phyloP scores from a whole-genome alignment of 2,113 vertebrate genomes.

The Galemys pyrenaicus region DNA sequence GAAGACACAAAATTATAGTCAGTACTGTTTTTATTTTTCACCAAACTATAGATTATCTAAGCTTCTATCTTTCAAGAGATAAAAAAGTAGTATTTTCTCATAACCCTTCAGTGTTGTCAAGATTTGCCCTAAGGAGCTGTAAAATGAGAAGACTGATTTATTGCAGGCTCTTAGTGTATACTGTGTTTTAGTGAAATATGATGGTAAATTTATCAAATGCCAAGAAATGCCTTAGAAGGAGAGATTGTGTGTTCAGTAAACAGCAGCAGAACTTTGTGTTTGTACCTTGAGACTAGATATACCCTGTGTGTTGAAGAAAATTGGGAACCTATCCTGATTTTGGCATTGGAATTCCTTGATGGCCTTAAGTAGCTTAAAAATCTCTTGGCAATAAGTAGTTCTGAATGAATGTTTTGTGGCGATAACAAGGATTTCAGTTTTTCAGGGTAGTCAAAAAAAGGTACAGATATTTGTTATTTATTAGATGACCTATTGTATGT shows the following conservation, averaged over 20 bases:
- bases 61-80: neutral
- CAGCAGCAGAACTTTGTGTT: neutral
- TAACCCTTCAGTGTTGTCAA: neutral
- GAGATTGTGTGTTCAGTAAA: neutral
- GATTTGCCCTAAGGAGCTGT: neutral
- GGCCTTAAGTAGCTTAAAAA: neutral
- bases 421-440: neutral
- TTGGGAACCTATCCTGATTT: neutral
- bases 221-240: slow-evolving; percentile 5
- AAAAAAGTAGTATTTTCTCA: neutral
- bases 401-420: neutral
- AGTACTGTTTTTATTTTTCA: slow-evolving; percentile 7
- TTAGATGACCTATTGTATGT: neutral
- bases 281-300: neutral
- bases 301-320: neutral
- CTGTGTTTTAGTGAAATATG: slow-evolving; percentile 9
- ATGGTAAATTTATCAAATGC: slow-evolving; percentile 33
- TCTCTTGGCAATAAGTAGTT: slow-evolving; percentile 20
- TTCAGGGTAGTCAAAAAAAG: neutral
- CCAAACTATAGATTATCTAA: neutral
- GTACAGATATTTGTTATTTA: neutral
- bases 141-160: slow-evolving; percentile 26
- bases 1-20: neutral
- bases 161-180: neutral
- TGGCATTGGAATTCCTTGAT: slow-evolving; percentile 1